Evolutionary conservation across 2,888 invertebrate species (phyloP), one percentile per base, ranked within the genome.

Genomic region (Drosophila multiciliata): DNA sequence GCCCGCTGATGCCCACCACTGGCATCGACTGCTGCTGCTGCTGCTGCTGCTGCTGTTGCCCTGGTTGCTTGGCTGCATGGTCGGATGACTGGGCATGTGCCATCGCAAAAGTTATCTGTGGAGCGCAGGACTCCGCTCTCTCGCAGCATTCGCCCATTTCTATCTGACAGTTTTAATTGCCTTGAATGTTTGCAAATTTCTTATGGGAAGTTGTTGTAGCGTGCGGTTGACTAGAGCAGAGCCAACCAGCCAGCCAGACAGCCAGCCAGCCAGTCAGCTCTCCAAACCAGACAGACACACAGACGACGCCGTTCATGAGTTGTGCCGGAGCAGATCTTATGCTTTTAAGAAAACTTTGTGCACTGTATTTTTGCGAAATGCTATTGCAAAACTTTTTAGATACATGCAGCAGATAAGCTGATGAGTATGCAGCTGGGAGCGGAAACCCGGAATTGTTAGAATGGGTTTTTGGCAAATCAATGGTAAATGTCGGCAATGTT

Each of bases 121-220:
- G 70, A n/a, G 71, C 66, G 63, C 80, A 73, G 63, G 78, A 73
- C 68, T 58, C 64, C 63, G 38, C 60, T 48, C 68, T 29, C 29
- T 52, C 67, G 26, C 60, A 40, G 64, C 64, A 55, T 63, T 58
- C 29, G 65, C 67, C 66, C 77, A 74, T 73, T 79, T 76, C 77
- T 73, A 77, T 63, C 83, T 81, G 87, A 87, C 87, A 84, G 87
- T 89, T 87, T 87, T 87, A 87, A 87, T 87, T 87, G 87, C 89
- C 87, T 83, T 78, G 87, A 87, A 87, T 86, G 85, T 83, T 86
- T 87, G 88, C 83, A 87, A 86, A 86, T 87, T 86, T 86, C 85
- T 87, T 86, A 79, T 85, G 80, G 70, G 66, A 70, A 77, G 73
- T 87, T 80, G 84, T 74, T 80, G 80, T 87, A 85, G 80, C 76